Percentiles rank a stretch among this genome's conserved stretches.
Conservation (phyloP, 2,113 vertebrate genomes). For the Stegastes partitus region DNA sequence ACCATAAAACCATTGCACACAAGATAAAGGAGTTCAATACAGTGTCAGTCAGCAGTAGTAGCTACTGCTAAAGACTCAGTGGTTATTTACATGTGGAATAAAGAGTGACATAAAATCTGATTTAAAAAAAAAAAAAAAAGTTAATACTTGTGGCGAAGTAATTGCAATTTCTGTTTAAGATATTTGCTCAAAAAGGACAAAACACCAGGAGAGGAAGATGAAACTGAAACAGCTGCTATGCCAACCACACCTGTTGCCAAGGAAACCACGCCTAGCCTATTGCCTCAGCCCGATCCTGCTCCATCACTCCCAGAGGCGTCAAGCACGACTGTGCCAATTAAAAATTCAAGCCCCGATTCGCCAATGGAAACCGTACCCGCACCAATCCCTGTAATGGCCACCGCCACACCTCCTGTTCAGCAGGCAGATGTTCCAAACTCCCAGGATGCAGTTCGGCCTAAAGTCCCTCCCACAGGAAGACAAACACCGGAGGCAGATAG, state of each 20-base stretch:
- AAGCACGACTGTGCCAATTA: slow-evolving; percentile 13
- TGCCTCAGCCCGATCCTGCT: slow-evolving; percentile 10
- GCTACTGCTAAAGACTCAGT: no score
- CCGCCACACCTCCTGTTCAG: slow-evolving; percentile 35
- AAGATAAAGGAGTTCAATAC: no score
- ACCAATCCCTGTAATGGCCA: slow-evolving; percentile 16
- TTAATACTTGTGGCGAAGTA: background rate
- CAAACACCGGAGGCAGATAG: slow-evolving; percentile 39
- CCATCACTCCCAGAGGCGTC: slow-evolving; percentile 14
- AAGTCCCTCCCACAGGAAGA: slow-evolving; percentile 33
- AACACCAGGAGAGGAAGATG: slow-evolving; percentile 44
- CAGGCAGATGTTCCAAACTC: slow-evolving; percentile 25
- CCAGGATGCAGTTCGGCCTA: slow-evolving; percentile 58
- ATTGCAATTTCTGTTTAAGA: slow-evolving; percentile 50
- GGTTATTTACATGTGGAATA: no score
- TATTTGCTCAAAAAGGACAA: slow-evolving; percentile 80
- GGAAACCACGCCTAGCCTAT: slow-evolving; percentile 25
- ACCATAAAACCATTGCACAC: no score
- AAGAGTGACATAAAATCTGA: no score
- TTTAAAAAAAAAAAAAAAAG: no score
- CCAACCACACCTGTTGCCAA: slow-evolving; percentile 41
- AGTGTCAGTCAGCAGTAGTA: no score
- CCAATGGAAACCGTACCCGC: slow-evolving; percentile 25
- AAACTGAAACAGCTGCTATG: slow-evolving; percentile 37
- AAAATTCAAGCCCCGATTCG: background rate